Conservation (phyloP, 2,888 invertebrate genomes). For the Orthosia gothica region DNA sequence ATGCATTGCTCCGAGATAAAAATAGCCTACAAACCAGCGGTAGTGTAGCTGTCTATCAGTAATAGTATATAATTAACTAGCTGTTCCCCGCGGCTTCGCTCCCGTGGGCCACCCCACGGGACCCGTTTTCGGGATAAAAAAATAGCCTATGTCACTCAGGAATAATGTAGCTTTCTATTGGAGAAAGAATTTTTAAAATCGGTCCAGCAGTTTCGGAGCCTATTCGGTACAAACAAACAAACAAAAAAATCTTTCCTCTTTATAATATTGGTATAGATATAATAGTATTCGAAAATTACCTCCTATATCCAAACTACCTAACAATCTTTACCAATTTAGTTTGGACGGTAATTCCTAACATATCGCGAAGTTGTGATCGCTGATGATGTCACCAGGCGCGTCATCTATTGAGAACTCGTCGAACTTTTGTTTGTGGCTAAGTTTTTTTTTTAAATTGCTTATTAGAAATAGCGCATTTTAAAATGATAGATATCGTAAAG, state of each 20-base stretch:
- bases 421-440: background rate
- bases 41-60: background rate
- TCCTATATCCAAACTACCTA: background rate
- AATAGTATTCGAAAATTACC: background rate
- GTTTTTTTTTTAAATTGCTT: background rate
- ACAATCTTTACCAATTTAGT: background rate
- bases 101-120: no score
- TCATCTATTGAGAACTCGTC: background rate
- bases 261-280: no score
- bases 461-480: background rate
- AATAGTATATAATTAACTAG: no score
- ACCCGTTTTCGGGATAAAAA: no score
- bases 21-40: background rate
- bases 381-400: conserved; percentile 22
- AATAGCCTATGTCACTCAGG: no score
- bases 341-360: background rate
- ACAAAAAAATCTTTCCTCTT: no score
- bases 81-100: no score
- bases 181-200: no score
- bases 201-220: no score
- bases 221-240: no score
- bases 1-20: background rate
- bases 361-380: background rate
- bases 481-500: no score
- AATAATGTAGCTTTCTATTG: no score